phyloP scores from a whole-genome alignment of 1,140 invertebrate species.

The Dreissena rostriformis region DNA sequence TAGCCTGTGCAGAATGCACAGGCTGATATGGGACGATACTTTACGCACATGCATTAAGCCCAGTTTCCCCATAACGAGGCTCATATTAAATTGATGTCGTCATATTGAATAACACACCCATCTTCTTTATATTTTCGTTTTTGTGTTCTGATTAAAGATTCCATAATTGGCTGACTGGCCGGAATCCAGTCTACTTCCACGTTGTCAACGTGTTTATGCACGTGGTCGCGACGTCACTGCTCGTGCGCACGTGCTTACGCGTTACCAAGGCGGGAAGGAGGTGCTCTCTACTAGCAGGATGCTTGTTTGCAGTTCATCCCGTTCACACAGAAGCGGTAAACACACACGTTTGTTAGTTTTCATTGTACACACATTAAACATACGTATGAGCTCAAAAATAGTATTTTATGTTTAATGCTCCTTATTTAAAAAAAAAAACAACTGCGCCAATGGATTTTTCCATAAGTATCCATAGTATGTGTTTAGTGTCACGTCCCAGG shows the following conservation, averaged over 20 bases:
- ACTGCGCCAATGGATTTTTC: no score
- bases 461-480: no score
- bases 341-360: background rate
- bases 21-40: no score
- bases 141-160: constrained; percentile 67
- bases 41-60: no score
- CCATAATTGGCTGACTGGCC: constrained; percentile 66
- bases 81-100: background rate
- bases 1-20: no score
- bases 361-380: no score
- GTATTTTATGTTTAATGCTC: no score
- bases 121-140: background rate
- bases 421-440: no score
- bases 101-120: background rate
- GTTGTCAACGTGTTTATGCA: constrained; percentile 82
- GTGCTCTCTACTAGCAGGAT: constrained; percentile 63
- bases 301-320: constrained; percentile 78
- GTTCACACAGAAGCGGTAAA: constrained; percentile 80
- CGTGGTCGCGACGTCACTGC: constrained; percentile 75
- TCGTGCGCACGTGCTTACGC: constrained; percentile 66
- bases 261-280: constrained; percentile 53
- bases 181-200: constrained; percentile 79
- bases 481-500: no score
- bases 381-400: no score
- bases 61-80: no score